Percentiles rank a stretch among this genome's conserved stretches.
Evolutionary conservation across 2,888 invertebrate species (phyloP).

Genomic region (Argyresthia albistria): DNA sequence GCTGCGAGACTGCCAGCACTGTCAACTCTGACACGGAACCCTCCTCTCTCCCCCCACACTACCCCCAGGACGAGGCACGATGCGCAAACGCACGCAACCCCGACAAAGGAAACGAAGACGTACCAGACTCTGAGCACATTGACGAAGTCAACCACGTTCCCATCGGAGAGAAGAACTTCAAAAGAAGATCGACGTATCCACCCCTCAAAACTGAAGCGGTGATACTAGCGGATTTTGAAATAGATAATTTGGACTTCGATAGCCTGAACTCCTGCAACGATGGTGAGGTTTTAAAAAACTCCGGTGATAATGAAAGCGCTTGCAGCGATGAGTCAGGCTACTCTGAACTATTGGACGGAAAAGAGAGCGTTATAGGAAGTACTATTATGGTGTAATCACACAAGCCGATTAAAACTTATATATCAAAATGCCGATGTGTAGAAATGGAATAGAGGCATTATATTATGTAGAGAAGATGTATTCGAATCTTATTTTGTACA

Average conservation of each 20-base stretch:
- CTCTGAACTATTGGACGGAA: conserved; percentile 80
- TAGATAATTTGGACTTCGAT: conserved; percentile 52
- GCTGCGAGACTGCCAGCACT: conserved; percentile 85
- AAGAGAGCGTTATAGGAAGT: conserved; percentile 60
- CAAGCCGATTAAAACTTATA: neutral
- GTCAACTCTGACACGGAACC: conserved; percentile 74
- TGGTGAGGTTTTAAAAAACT: conserved; percentile 60
- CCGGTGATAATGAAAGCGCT: conserved; percentile 82
- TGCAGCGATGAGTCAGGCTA: conserved; percentile 94
- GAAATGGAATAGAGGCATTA: neutral
- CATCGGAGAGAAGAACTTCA: conserved; percentile 61
- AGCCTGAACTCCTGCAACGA: conserved; percentile 46
- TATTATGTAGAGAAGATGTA: neutral
- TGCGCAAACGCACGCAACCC: conserved; percentile 30
- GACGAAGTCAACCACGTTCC: conserved; percentile 61
- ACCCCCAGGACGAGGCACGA: conserved; percentile 48
- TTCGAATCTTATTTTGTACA: conserved; percentile 13
- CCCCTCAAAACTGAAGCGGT: conserved; percentile 42
- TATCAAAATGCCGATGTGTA: too few relatives aligned
- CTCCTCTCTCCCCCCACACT: conserved; percentile 55
- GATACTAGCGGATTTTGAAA: conserved; percentile 52
- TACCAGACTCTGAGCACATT: conserved; percentile 16
- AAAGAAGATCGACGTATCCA: conserved; percentile 58
- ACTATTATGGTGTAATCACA: conserved; percentile 57
- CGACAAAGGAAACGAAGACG: conserved; percentile 26